Evolutionary conservation across 2,797 vertebrate genomes (phyloP).

Genomic region (Urocyon cinereoargenteus): DNA sequence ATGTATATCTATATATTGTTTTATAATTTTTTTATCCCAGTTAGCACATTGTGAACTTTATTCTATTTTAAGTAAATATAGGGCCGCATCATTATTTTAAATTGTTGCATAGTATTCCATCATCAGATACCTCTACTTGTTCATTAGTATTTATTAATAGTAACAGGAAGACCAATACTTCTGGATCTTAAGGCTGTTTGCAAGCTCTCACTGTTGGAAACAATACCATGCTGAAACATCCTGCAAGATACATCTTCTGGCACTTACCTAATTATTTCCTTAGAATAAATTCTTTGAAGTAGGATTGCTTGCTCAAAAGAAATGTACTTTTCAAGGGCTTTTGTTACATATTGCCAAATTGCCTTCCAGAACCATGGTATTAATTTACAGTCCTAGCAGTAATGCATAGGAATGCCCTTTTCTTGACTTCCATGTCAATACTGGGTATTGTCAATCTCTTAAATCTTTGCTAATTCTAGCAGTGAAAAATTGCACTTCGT

Average conservation of each 20-base stretch:
- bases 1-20: not conserved
- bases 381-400: slow-evolving; percentile 64
- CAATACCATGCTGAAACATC: slow-evolving; percentile 22
- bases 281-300: slow-evolving; percentile 77
- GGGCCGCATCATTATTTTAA: slow-evolving; percentile 52
- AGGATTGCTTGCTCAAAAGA: slow-evolving; percentile 56
- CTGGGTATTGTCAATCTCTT: slow-evolving; percentile 64
- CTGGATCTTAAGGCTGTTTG: slow-evolving; percentile 29
- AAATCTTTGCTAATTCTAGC: slow-evolving; percentile 73
- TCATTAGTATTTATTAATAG: slow-evolving; percentile 51
- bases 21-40: not conserved
- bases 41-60: not conserved
- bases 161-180: not conserved
- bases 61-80: slow-evolving; percentile 15
- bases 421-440: slow-evolving; percentile 61
- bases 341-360: slow-evolving; percentile 73
- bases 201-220: slow-evolving; percentile 27
- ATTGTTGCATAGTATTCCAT: slow-evolving; percentile 21
- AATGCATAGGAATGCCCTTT: slow-evolving; percentile 40
- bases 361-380: slow-evolving; percentile 66
- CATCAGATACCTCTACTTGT: not conserved
- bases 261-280: slow-evolving; percentile 78
- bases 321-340: slow-evolving; percentile 76
- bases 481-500: slow-evolving; percentile 62
- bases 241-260: slow-evolving; percentile 62